A percentile compares a stretch with the other conserved stretches of the same genome.
phyloP scores from a whole-genome alignment of 2,888 invertebrate species.

The Calameuta idolon region DNA sequence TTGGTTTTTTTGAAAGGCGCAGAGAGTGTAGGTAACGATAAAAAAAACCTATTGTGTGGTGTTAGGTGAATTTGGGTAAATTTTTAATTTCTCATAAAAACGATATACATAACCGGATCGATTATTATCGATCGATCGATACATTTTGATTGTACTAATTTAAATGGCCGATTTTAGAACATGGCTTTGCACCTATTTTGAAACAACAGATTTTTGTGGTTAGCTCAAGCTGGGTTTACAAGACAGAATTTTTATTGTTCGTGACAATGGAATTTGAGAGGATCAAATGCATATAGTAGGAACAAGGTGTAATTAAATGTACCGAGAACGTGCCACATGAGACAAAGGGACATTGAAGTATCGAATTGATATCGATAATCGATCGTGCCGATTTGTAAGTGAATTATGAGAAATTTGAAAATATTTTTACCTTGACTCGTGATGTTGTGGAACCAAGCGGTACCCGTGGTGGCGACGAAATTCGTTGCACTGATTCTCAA shows the following conservation, averaged over 20 bases:
- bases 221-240: no score
- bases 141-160: background rate
- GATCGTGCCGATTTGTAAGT: background rate
- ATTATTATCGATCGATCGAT: background rate
- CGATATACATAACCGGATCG: no score
- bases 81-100: background rate
- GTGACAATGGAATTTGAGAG: background rate
- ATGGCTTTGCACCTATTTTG: background rate
- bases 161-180: background rate
- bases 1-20: no score
- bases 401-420: background rate
- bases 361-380: background rate
- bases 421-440: conserved; percentile 28
- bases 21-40: no score
- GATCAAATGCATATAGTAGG: background rate
- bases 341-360: background rate
- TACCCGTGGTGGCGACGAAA: conserved; percentile 29
- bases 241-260: background rate
- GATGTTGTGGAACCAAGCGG: conserved; percentile 27
- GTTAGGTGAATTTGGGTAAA: background rate
- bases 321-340: background rate
- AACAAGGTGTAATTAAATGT: background rate
- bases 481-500: conserved; percentile 28
- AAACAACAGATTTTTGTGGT: no score
- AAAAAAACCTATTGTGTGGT: background rate